Evolutionary conservation across 2,113 vertebrate species (phyloP), one percentile per base, ranked within the genome.

Genomic region (Brevimyrus niger): DNA sequence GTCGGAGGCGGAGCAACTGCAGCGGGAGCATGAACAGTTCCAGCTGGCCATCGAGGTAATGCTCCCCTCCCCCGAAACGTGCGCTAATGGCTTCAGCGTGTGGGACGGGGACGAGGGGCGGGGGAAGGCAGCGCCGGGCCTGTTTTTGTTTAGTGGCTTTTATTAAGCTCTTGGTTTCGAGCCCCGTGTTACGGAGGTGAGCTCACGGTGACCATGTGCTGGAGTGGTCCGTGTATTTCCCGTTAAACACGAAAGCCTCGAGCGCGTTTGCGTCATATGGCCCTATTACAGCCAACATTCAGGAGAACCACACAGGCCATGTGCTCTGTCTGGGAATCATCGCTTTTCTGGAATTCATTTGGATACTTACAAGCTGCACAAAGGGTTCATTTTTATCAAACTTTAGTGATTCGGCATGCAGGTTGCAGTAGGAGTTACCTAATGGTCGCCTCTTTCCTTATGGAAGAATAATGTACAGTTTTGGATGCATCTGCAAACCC

Each of bases 1-100:
- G 91, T 99, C 98, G 0, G 98, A 99, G 94, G 98, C 98, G 0
- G 98, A 99, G 93, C 98, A 99, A 93, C 97, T 99, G 83, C 98
- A 99, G 95, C 94, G 98, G 91, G 98, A 99, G 82, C 98, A 99
- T 0, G 98, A 99, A 55, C 98, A 99, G 93, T 99, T 99, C 93
- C 98, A 99, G 92, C 96, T 97, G 91, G 97, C 97, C 84, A 97
- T 98, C 91, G 97, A 98, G 97, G 97, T 97, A 96, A 95, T 35
- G 19, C 44, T 0, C 80, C 53, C 55, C 55, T 21, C 55, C 21
- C 3, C 35, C 80, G 7, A 2, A n/a, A 44, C 17, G 38, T 19
- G 65, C 83, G 89, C 69, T 87, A 90, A 90, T 91, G 58, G 88
- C 69, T 89, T 87, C 88, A 87, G 73, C 55, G n/a, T 90, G 91